phyloP scores from a whole-genome alignment of 2,797 vertebrate species.

The Arnoldichthys spilopterus region DNA sequence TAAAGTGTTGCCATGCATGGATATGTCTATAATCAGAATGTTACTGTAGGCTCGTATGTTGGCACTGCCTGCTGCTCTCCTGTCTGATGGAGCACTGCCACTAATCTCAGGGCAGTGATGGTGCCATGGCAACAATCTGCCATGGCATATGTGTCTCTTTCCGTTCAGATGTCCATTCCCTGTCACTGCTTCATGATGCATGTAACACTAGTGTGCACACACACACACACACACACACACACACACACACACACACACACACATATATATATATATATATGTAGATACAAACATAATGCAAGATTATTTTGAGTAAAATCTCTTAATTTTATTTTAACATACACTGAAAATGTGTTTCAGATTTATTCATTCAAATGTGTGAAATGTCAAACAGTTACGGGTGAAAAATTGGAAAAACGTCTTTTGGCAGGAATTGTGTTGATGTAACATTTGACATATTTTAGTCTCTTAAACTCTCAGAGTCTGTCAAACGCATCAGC shows the following conservation, averaged over 20 bases:
- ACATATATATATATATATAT: neutral
- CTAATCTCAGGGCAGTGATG: conserved; percentile 54
- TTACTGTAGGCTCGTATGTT: conserved; percentile 33
- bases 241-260: neutral
- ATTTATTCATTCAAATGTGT: too few species aligned
- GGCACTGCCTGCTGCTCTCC: conserved; percentile 35
- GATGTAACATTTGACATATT: too few species aligned
- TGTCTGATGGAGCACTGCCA: conserved; percentile 54
- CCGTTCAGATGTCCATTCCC: conserved; percentile 56
- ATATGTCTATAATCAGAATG: neutral
- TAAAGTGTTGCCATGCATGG: neutral
- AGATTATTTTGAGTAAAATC: neutral
- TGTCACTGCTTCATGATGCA: conserved; percentile 25
- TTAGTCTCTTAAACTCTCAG: too few species aligned
- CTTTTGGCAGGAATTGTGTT: too few species aligned
- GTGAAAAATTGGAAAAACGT: too few species aligned
- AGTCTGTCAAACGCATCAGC: too few species aligned
- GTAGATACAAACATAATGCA: neutral
- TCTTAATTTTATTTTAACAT: neutral
- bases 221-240: conserved; percentile 18
- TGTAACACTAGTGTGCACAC: neutral
- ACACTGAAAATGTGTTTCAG: too few species aligned
- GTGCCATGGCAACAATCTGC: conserved; percentile 62
- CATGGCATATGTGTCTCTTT: conserved; percentile 58
- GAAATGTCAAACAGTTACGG: too few species aligned